These are phyloP conservation scores for Valencia hispanica DNA, from an alignment of 2,797 vertebrate genomes.

Conservation along the genomic window DNA sequence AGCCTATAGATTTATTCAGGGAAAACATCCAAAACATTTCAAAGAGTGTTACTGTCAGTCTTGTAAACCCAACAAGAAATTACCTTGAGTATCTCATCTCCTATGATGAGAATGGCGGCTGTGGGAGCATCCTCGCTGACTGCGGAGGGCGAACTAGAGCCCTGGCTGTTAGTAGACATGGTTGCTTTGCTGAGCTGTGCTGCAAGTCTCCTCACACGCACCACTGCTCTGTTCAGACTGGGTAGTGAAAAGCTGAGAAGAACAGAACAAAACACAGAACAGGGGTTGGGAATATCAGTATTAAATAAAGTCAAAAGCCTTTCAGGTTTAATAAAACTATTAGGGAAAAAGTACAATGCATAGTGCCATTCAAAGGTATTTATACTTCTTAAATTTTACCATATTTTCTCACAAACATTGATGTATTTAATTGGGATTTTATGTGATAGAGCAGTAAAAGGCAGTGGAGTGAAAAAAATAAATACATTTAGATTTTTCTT, in stretches of 20 bases:
- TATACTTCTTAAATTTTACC: not conserved
- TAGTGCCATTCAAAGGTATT: not conserved
- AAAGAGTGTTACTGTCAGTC: slow-evolving; percentile 20
- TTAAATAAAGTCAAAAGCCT: not conserved
- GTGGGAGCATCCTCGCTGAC: slow-evolving; percentile 73
- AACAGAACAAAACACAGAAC: slow-evolving; percentile 3
- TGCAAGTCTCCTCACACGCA: slow-evolving; percentile 73
- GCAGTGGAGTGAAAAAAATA: not conserved
- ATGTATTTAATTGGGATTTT: not conserved
- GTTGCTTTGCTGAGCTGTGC: slow-evolving; percentile 71
- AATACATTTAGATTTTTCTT: not conserved
- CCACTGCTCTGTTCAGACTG: slow-evolving; percentile 70
- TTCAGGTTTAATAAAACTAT: not conserved
- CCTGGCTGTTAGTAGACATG: slow-evolving; percentile 70
- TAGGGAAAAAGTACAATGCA: not conserved
- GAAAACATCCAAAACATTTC: not conserved
- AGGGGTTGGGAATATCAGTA: not conserved
- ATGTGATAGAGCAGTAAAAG: not conserved
- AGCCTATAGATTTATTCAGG: not conserved
- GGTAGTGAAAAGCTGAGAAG: slow-evolving; percentile 56
- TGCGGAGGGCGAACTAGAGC: slow-evolving; percentile 37
- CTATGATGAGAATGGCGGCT: slow-evolving; percentile 93
- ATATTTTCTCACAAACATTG: not conserved
- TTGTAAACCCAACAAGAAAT: slow-evolving; percentile 6
- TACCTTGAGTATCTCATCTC: slow-evolving; percentile 97